Base-by-base conservation (phyloP, 2,888 invertebrate genomes). In the Hyposoter didymator region DNA sequence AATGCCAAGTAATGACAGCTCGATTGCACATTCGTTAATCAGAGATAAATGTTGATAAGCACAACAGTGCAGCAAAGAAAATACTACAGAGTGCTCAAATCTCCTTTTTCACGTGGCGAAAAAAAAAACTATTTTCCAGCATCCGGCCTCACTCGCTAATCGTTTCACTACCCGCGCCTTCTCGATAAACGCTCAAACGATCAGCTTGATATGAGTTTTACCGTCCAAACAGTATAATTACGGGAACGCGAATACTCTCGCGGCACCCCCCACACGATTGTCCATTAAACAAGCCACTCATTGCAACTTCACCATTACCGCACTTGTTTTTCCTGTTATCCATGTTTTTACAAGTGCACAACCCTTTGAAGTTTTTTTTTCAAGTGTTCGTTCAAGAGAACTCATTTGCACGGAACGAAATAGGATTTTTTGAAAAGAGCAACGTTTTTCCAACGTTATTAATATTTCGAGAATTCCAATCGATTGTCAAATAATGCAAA, bases 181-280 rank as follows among this genome's bases (percentile, higher is more conserved):
- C 84, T 84, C 75, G 75, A 79, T 84, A 75, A 70, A 59, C 84
- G 78, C 55, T 84, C 70, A 55, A 75, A 76, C 80, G 76, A 75
- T 84, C 75, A 64, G 52, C 80, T 49, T 17, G 75, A 72, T 84
- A 80, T 72, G 84, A 84, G 75, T 80, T 72, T 80, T 66, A 76
- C 64, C 49, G 70, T 49, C 75, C 64, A 81, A 78, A 79, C 52
- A 70, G 72, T 74, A 64, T 87, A 84, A 87, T 87, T 87, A 78
- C 78, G 62, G n/a, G 67, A 66, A 62, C 43, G 43, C 52, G 55
- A 79, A 62, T 75, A 45, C 79, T 47, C 39, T 35, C 55, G 45
- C 12, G 12, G 12, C 39, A n/a, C 49, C 32, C 78, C 67, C 67
- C 43, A 83, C 84, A 49, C 80, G 80, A 62, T 80, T 81, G 75